These are phyloP conservation scores for Ennomos quercinarius DNA, from an alignment of 2,888 invertebrate genomes.

Conservation along the genomic window DNA sequence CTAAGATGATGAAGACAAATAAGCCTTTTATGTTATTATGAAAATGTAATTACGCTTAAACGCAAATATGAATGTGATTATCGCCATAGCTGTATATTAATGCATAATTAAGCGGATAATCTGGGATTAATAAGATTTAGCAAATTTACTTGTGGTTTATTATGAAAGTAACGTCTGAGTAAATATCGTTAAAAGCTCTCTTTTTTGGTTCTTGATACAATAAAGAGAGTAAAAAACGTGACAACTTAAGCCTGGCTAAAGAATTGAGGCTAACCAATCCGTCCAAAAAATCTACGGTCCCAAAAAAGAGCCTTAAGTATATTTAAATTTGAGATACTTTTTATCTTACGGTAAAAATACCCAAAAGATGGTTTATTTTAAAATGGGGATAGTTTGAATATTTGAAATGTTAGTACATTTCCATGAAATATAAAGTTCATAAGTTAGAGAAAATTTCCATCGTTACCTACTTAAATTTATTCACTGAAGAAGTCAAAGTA, in stretches of 20 bases:
- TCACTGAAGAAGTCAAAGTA: not conserved
- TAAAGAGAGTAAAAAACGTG: no score
- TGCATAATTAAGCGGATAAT: constrained; percentile 21
- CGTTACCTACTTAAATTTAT: constrained; percentile 2
- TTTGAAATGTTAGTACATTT: not conserved
- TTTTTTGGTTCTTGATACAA: no score
- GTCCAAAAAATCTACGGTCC: no score
- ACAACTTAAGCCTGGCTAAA: no score
- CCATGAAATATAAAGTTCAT: not conserved
- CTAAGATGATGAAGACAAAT: constrained; percentile 46
- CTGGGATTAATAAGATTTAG: constrained; percentile 15
- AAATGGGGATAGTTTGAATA: no score
- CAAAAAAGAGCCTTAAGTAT: no score
- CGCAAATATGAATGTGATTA: constrained; percentile 36
- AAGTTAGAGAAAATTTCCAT: constrained; percentile 9
- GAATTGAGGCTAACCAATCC: no score
- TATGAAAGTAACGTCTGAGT: constrained; percentile 5
- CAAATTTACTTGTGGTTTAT: constrained; percentile 22
- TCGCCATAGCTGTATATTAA: constrained; percentile 20
- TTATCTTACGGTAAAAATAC: no score
- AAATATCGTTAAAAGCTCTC: not conserved
- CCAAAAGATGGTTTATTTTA: no score
- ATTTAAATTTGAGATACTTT: no score
- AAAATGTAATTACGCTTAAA: constrained; percentile 39
- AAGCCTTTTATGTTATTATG: constrained; percentile 46